These are phyloP conservation scores for Sebastes glaucus DNA, from an alignment of 2,797 vertebrate genomes.

Conservation along the genomic window DNA sequence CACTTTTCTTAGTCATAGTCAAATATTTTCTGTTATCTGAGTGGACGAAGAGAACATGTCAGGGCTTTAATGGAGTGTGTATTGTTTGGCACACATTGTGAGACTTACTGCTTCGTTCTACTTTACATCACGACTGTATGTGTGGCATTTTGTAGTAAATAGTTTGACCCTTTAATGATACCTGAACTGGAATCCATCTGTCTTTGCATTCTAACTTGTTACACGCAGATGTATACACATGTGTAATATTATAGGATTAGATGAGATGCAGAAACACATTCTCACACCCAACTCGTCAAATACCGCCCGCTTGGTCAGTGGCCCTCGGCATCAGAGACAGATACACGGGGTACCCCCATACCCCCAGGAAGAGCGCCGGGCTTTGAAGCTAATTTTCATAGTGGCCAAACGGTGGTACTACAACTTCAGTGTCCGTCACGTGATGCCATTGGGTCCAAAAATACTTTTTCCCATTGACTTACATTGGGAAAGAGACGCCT, in stretches of 20 bases:
- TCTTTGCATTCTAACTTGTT: not conserved
- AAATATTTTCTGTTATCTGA: constrained; percentile 17
- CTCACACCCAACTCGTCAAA: too few species aligned
- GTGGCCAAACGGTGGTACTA: too few species aligned
- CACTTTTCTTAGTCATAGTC: constrained; percentile 1
- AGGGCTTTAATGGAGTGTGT: not conserved
- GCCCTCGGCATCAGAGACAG: too few species aligned
- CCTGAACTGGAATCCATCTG: not conserved
- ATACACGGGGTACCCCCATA: too few species aligned
- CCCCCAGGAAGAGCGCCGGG: too few species aligned
- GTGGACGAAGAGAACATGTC: not conserved
- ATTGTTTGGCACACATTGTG: not conserved
- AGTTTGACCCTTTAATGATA: not conserved
- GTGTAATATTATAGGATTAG: not conserved
- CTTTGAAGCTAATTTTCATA: too few species aligned
- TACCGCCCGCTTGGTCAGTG: too few species aligned
- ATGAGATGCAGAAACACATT: not conserved
- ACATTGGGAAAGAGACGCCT: too few species aligned
- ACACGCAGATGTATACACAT: not conserved
- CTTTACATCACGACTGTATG: not conserved
- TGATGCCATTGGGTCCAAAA: too few species aligned
- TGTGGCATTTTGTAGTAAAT: not conserved
- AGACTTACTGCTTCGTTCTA: not conserved
- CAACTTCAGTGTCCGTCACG: too few species aligned
- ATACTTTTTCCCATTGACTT: too few species aligned